Percentiles rank a stretch among this genome's conserved stretches.
Evolutionary conservation across 2,113 vertebrate species (phyloP).

Genomic region (Calidris pygmaea): DNA sequence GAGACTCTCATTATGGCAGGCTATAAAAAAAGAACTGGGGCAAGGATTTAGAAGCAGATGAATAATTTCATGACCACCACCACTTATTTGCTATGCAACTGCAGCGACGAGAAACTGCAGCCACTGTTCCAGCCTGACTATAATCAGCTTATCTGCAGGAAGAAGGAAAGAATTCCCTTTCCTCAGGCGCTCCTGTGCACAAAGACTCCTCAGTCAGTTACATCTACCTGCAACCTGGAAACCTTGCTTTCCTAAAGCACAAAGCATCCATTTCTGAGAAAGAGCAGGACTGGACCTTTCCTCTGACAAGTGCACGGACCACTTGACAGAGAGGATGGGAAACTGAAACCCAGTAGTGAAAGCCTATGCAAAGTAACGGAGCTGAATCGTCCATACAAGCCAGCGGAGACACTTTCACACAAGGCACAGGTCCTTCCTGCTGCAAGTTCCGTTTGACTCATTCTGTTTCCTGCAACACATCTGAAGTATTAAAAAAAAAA

Average conservation of each 20-base stretch:
- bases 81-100: neutral
- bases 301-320: neutral
- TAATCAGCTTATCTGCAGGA: constrained; percentile 33
- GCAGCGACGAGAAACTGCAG: constrained; percentile 15
- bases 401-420: neutral
- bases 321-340: neutral
- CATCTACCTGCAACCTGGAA: neutral
- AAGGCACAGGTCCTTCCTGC: neutral
- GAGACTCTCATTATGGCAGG: neutral
- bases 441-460: neutral
- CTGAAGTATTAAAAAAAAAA: neutral
- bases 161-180: neutral
- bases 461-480: neutral
- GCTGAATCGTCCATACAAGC: neutral
- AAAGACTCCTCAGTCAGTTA: neutral
- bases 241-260: neutral
- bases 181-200: neutral
- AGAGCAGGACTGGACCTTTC: neutral
- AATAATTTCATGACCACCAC: constrained; percentile 19
- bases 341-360: neutral
- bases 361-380: neutral
- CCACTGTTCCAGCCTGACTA: neutral
- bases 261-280: neutral
- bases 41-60: constrained; percentile 31
- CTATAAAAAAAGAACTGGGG: neutral